Evolutionary conservation across 1,140 invertebrate species (phyloP).

Genomic region (Rhopalosiphum padi): DNA sequence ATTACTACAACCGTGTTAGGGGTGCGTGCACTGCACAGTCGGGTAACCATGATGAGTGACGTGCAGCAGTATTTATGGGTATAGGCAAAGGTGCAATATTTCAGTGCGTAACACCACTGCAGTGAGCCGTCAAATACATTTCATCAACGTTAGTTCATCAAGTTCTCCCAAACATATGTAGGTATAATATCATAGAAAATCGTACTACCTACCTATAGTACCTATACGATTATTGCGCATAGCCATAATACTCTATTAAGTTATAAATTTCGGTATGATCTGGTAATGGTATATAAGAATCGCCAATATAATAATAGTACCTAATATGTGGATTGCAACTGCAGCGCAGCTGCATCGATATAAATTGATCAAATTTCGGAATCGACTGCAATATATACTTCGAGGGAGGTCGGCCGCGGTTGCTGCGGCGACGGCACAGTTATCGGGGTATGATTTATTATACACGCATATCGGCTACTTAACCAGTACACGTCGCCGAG

Average conservation of each 20-base stretch:
- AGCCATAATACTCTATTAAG: too few species aligned
- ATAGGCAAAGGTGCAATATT: not conserved
- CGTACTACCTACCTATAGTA: too few species aligned
- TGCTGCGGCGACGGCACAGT: not conserved
- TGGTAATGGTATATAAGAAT: not conserved
- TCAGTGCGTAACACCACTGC: not conserved
- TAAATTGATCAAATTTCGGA: conserved; percentile 33
- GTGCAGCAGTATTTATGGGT: not conserved
- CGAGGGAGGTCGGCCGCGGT: not conserved
- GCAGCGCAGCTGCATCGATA: not conserved
- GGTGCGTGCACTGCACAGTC: not conserved
- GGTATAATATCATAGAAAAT: too few species aligned
- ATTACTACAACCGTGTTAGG: not conserved
- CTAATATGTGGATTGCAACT: not conserved
- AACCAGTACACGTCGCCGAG: conserved; percentile 45
- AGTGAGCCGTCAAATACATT: not conserved
- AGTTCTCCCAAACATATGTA: too few species aligned
- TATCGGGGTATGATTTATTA: conserved; percentile 51
- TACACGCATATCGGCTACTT: conserved; percentile 38
- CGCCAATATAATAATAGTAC: too few species aligned
- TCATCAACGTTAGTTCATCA: not conserved
- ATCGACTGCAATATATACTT: not conserved
- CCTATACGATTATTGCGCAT: too few species aligned
- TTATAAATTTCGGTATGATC: not conserved
- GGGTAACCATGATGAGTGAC: not conserved